Evolutionary conservation across 2,797 vertebrate genomes (phyloP), one percentile per base, ranked within the genome.

Genomic region (Tympanoctomys barrerae): DNA sequence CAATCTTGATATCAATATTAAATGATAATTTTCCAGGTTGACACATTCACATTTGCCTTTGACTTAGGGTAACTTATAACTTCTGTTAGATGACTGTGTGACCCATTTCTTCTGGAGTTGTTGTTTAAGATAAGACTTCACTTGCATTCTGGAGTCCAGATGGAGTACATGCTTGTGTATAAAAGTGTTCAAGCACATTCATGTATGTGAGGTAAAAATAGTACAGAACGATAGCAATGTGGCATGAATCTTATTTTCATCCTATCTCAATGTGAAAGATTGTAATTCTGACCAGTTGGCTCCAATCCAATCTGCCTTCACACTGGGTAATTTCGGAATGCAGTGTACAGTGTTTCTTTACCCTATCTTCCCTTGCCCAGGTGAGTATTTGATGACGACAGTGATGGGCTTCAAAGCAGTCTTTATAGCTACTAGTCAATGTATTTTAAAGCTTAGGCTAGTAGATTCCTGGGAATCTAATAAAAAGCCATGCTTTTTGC

Each of bases 351-450:
- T 11, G 0, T 57, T 77, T 36, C 5, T 31, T 66, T 52, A 36
- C 31, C 3, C 71, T 52, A 39, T 70, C 21, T 93, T 91, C 90
- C 59, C n/a, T 95, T 86, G 18, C 92, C 87, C 80, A 80, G n/a
- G 36, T 46, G 42, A 28, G 16, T 73, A 42, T 73, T 46, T 92
- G 81, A 73, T 92, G 80, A 61, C 88, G 91, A 80, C 3, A 22
- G 26, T 8, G 19, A 87, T 33, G 14, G 39, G 22, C 42, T 71
- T 86, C 31, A 71, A 88, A 95, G 73, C n/a, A 61, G 33, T 85
- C 94, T 95, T 46, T 81, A 8, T 96, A 93, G 86, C 31, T 73
- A 31, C 75, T 90, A 71, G 78, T 78, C 64, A 91, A 14, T 66
- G 78, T 36, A 39, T 5, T 8, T 5, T 28, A 71, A 86, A 61